Conservation (phyloP, 2,113 vertebrate genomes). For the Coregonus clupeaformis region DNA sequence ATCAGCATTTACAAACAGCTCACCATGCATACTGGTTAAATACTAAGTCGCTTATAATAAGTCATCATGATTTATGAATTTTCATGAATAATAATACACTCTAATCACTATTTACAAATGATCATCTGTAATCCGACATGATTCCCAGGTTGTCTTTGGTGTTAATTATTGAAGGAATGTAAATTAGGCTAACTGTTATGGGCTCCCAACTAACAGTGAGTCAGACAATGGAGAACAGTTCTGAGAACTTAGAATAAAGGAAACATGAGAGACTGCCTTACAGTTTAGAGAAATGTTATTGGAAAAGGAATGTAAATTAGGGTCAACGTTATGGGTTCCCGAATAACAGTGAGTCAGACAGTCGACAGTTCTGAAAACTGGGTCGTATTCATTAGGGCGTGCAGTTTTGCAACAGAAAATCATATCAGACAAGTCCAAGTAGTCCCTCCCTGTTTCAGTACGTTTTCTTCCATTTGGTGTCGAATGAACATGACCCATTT, state of each 20-base stretch:
- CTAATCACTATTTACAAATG: slow-evolving; percentile 36
- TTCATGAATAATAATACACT: slow-evolving; percentile 50
- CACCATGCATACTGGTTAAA: slow-evolving; percentile 30
- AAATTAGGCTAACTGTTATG: neutral
- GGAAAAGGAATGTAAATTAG: too few species aligned
- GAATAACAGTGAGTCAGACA: too few species aligned
- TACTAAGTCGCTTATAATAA: slow-evolving; percentile 47
- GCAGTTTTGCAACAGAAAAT: too few species aligned
- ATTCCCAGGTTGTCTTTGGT: slow-evolving; percentile 8
- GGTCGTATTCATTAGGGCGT: too few species aligned
- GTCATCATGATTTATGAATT: slow-evolving; percentile 47
- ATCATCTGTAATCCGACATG: slow-evolving; percentile 29
- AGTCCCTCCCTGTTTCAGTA: too few species aligned
- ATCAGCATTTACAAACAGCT: slow-evolving; percentile 14
- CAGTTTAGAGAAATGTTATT: too few species aligned
- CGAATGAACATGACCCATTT: too few species aligned
- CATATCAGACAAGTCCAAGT: too few species aligned
- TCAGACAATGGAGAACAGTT: neutral
- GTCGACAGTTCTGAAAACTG: too few species aligned
- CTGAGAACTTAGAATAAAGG: neutral
- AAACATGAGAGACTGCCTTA: neutral
- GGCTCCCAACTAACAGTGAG: neutral
- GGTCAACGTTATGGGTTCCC: too few species aligned
- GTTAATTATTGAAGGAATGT: slow-evolving; percentile 6
- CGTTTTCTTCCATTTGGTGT: too few species aligned